These are phyloP conservation scores for Smittia aterrima DNA, from an alignment of 2,888 invertebrate genomes.

Conservation along the genomic window DNA sequence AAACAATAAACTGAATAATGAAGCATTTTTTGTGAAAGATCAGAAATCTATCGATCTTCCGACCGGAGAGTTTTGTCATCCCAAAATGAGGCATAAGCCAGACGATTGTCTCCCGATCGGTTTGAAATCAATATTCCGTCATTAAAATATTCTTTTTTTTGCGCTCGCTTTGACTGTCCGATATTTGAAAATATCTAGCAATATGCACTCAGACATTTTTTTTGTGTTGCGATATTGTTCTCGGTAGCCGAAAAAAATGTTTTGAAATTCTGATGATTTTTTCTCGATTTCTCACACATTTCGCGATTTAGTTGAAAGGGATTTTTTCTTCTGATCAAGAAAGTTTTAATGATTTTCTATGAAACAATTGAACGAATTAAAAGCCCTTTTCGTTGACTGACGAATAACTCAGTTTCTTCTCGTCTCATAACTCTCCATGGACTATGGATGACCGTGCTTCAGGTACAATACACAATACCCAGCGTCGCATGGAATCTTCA, in stretches of 20 bases:
- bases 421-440: background rate
- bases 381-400: background rate
- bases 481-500: background rate
- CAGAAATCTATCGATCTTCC: constrained; percentile 40
- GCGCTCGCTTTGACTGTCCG: background rate
- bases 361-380: too few relatives aligned
- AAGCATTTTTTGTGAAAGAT: constrained; percentile 31
- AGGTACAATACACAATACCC: background rate
- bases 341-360: too few relatives aligned
- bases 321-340: too few relatives aligned
- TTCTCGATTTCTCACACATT: background rate
- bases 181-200: constrained; percentile 30
- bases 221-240: constrained; percentile 2
- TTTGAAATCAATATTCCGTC: constrained; percentile 38
- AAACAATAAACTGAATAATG: constrained; percentile 31
- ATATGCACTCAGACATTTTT: constrained; percentile 35
- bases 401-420: background rate
- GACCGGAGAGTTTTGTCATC: constrained; percentile 13
- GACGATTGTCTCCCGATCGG: constrained; percentile 22
- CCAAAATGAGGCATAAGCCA: constrained; percentile 41
- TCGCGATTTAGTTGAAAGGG: background rate
- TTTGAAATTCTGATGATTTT: background rate
- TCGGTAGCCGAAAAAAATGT: background rate
- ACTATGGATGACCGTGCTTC: background rate
- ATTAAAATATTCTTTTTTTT: constrained; percentile 36